Evolutionary conservation across 2,113 vertebrate species (phyloP).

Genomic region (Nycticorax nycticorax): DNA sequence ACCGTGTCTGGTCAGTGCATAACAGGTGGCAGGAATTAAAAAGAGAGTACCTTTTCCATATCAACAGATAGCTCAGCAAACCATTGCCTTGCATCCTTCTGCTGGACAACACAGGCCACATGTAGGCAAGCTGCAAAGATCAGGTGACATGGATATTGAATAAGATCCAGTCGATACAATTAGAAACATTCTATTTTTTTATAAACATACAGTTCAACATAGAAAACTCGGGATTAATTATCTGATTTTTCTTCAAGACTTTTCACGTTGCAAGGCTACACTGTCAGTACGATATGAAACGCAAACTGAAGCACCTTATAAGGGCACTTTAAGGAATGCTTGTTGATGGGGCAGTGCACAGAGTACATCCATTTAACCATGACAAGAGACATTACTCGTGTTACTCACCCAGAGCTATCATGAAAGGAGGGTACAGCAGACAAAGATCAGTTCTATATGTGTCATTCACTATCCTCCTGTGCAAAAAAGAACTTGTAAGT

Average conservation of each 20-base stretch:
- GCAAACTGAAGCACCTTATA: neutral
- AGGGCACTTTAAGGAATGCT: neutral
- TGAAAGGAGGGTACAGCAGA: constrained; percentile 98
- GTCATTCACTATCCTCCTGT: constrained; percentile 98
- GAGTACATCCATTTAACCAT: neutral
- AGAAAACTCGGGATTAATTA: neutral
- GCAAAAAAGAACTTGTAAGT: constrained; percentile 66
- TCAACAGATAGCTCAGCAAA: constrained; percentile 98
- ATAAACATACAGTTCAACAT: neutral
- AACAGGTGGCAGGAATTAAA: neutral
- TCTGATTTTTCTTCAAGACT: neutral
- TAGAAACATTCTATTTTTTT: neutral
- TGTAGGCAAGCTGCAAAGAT: constrained; percentile 90
- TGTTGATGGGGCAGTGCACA: neutral
- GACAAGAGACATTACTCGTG: neutral
- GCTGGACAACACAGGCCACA: constrained; percentile 97
- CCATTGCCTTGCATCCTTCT: constrained; percentile 98
- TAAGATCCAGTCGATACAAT: neutral
- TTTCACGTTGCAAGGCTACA: neutral
- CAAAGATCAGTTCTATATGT: constrained; percentile 98
- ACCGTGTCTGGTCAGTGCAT: neutral
- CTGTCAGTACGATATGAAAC: neutral
- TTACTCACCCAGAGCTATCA: constrained; percentile 96
- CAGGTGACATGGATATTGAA: neutral
- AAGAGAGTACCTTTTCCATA: constrained; percentile 94